These are phyloP conservation scores for Homarus americanus DNA, from an alignment of 1,140 invertebrate genomes.

Conservation along the genomic window DNA sequence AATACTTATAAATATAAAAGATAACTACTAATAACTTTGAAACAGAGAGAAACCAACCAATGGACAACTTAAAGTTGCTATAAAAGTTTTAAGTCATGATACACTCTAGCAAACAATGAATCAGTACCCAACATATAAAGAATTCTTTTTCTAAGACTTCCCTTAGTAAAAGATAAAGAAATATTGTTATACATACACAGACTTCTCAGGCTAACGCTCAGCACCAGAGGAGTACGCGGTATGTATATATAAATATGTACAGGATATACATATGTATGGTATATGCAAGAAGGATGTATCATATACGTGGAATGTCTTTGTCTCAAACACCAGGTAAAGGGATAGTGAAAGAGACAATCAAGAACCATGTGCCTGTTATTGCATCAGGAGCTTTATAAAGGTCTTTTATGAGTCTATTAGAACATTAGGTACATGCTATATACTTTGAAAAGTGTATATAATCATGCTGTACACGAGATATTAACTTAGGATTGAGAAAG, in stretches of 20 bases:
- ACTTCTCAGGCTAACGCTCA: slow-evolving; percentile 20
- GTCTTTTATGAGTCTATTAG: neutral
- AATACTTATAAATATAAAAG: slow-evolving; percentile 25
- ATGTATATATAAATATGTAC: slow-evolving; percentile 39
- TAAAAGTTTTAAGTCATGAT: neutral
- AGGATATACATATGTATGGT: slow-evolving; percentile 29
- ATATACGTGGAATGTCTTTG: slow-evolving; percentile 9
- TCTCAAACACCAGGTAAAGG: slow-evolving; percentile 5
- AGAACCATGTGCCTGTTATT: neutral
- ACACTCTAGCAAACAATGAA: neutral
- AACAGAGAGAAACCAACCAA: neutral
- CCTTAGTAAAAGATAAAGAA: slow-evolving; percentile 30
- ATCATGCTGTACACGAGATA: slow-evolving; percentile 39
- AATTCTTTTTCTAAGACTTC: slow-evolving; percentile 19
- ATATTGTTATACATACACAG: slow-evolving; percentile 32
- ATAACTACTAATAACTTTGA: neutral
- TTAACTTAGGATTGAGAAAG: slow-evolving; percentile 42
- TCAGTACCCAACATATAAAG: neutral
- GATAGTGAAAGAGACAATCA: neutral
- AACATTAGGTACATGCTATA: neutral
- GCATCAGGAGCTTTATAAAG: neutral
- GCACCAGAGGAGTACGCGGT: neutral
- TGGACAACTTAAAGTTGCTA: neutral
- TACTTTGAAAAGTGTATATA: neutral
- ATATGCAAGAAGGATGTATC: slow-evolving; percentile 34